Base-by-base conservation (phyloP, 2,888 invertebrate genomes). In the Piscicola geometra region DNA sequence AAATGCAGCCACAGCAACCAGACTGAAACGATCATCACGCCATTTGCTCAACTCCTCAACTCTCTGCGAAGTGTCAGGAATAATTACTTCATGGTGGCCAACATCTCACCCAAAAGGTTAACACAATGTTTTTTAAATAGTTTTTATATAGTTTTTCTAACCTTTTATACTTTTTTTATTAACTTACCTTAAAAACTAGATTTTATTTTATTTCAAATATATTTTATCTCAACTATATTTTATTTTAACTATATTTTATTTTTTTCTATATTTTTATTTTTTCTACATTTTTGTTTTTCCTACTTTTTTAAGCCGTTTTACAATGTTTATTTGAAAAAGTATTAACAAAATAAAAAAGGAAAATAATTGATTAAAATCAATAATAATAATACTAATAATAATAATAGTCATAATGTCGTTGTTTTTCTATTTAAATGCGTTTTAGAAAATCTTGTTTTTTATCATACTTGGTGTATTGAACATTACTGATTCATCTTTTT, bases 1-100 rank as follows among this genome's bases (percentile, higher is more conserved):
- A n/a, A n/a, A n/a, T n/a, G n/a, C n/a, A n/a, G n/a, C n/a, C n/a
- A n/a, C n/a, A n/a, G n/a, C n/a, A n/a, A n/a, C n/a, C 64, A 64
- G 5, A 30, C 52, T 12, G 73, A 73, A 35, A 52, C 36, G 32
- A 60, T 73, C 3, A 35, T 73, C 18, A 73, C 73, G 15, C 73
- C 73, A 1, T 73, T 56, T 25, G 73, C 73, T 15, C 73, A 73
- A 73, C 64, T 73, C 30, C 64, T 73, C 64, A 73, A 36, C 36
- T 73, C 73, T 0, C 52, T 73, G n/a, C 47, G 73, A n/a, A 73
- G 30, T 36, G 64, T 73, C 73, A 56, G 73, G 60, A 73, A 73
- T 32, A 73, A 73, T 35, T 73, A 73, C 25, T 73, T 73, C 52
- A 18, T 60, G 32, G 35, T 73, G 1, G 64, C 73, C 41, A 64